Conservation (phyloP, 2,113 vertebrate species). For the Lathamus discolor region DNA sequence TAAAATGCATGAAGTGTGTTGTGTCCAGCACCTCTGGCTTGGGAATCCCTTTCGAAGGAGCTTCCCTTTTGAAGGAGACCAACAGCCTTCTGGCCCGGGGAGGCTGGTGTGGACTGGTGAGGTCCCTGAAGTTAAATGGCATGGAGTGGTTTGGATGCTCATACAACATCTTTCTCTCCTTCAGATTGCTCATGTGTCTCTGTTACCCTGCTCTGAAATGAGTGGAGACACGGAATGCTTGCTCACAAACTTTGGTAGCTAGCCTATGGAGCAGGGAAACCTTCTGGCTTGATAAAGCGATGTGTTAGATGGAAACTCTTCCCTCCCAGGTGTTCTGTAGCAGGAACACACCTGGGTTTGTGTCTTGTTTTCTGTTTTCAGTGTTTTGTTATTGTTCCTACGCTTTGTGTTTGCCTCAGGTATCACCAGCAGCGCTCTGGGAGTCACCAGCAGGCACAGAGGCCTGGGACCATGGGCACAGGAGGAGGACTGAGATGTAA, state of each 20-base stretch:
- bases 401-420: background rate
- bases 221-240: fast-evolving
- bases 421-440: fast-evolving
- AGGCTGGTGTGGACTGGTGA: background rate
- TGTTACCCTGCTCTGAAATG: background rate
- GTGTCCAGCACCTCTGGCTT: background rate
- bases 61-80: background rate
- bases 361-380: too few relatives aligned
- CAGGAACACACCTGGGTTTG: background rate
- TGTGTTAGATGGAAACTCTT: background rate
- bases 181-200: fast-evolving
- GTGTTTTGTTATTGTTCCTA: background rate
- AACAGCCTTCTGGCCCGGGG: fast-evolving
- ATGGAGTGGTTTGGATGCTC: too few relatives aligned
- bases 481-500: too few relatives aligned
- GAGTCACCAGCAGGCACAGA: fast-evolving
- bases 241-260: background rate
- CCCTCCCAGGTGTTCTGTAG: background rate
- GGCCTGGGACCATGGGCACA: background rate
- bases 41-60: background rate
- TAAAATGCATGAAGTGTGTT: background rate
- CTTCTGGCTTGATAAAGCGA: background rate
- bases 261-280: background rate
- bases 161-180: too few relatives aligned
- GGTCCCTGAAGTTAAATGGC: background rate